Percentiles rank a stretch among this genome's conserved stretches.
These are phyloP conservation scores for Okapia johnstoni DNA, from an alignment of 2,113 vertebrate species.

Conservation along the genomic window DNA sequence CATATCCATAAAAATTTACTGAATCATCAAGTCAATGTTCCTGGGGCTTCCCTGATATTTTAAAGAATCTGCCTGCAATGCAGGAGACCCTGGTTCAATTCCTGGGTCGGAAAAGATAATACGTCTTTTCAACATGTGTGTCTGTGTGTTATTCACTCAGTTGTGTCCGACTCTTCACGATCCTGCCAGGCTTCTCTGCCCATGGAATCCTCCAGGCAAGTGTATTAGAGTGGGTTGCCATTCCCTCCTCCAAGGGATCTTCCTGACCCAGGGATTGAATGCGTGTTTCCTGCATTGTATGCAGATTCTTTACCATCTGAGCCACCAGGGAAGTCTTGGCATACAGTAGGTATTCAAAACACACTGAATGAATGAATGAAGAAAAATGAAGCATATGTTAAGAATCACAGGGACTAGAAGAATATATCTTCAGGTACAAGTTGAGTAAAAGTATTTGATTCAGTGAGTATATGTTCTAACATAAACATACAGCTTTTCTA, in stretches of 20 bases:
- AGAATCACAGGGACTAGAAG: not conserved
- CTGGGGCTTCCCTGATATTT: not conserved
- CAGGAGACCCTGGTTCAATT: not conserved
- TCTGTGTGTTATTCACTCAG: not conserved
- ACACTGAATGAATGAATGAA: not conserved
- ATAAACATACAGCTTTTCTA: not conserved
- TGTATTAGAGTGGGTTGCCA: not conserved
- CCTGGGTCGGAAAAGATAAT: not conserved
- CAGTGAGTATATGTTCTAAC: not conserved
- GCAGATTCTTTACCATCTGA: not conserved
- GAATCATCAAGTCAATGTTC: not conserved
- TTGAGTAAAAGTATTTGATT: not conserved
- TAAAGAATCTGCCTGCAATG: not conserved
- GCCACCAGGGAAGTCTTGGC: not conserved
- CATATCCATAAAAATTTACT: too few species aligned
- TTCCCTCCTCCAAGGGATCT: not conserved
- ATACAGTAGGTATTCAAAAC: not conserved
- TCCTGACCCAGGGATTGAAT: not conserved
- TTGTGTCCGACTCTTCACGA: accelerated
- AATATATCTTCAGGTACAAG: too few species aligned
- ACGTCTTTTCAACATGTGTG: not conserved
- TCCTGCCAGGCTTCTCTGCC: not conserved
- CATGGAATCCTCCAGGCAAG: not conserved
- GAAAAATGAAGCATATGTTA: not conserved
- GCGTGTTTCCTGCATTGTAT: not conserved